A percentile compares a stretch with the other conserved stretches of the same genome.
Evolutionary conservation across 2,888 invertebrate genomes (phyloP).

Genomic region (Lapara coniferarum): DNA sequence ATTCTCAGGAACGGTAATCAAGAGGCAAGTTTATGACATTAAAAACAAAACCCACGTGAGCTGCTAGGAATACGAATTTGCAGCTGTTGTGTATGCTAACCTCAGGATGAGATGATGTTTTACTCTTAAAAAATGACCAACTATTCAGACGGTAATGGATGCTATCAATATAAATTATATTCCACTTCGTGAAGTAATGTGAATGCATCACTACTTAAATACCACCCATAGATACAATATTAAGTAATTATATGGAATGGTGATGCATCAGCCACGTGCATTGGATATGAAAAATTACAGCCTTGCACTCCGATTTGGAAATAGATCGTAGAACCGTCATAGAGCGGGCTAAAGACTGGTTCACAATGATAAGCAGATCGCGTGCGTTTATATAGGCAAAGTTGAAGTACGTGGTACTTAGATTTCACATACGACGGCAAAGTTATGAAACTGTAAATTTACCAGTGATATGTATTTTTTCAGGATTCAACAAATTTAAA

Average conservation of each 20-base stretch:
- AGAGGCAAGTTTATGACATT: too few species aligned
- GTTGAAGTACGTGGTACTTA: too few species aligned
- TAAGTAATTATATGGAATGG: constrained; percentile 43
- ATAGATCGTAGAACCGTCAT: constrained; percentile 56
- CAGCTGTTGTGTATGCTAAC: too few species aligned
- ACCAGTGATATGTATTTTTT: too few species aligned
- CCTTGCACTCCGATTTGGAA: constrained; percentile 59
- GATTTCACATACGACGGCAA: too few species aligned
- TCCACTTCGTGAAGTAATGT: not conserved
- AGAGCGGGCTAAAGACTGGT: not conserved
- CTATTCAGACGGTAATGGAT: too few species aligned
- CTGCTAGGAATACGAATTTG: too few species aligned
- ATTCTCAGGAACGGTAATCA: too few species aligned
- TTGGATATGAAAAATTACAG: constrained; percentile 63
- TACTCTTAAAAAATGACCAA: too few species aligned
- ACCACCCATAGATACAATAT: constrained; percentile 44
- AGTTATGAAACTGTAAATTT: too few species aligned
- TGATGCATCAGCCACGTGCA: constrained; percentile 48
- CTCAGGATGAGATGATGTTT: too few species aligned
- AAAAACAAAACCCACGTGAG: too few species aligned
- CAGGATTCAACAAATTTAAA: not conserved
- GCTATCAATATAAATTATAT: constrained; percentile 1
- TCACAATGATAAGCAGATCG: not conserved
- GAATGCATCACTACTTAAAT: constrained; percentile 28
- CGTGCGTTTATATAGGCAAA: not conserved